Conservation (phyloP, 2,888 invertebrate species). For the Nomada hirtipes region DNA sequence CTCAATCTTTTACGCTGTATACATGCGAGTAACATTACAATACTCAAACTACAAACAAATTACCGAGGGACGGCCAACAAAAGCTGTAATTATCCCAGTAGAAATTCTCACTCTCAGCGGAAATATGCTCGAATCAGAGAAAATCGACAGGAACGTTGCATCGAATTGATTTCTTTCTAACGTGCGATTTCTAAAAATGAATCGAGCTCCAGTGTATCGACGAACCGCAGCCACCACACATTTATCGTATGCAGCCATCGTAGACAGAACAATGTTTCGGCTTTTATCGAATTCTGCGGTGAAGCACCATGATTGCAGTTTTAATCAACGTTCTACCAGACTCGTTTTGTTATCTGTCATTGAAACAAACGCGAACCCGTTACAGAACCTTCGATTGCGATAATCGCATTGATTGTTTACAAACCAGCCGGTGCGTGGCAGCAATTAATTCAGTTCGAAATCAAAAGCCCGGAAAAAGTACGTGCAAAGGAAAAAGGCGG, state of each 20-base stretch:
- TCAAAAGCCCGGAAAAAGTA: constrained; percentile 56
- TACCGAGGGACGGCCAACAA: constrained; percentile 18
- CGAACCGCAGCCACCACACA: constrained; percentile 33
- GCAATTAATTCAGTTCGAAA: constrained; percentile 71
- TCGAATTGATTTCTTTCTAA: constrained; percentile 40
- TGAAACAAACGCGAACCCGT: constrained; percentile 50
- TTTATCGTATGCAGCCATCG: constrained; percentile 56
- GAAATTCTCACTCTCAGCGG: constrained; percentile 1
- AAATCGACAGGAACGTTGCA: constrained; percentile 17
- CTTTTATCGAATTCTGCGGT: constrained; percentile 75
- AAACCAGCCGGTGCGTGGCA: constrained; percentile 48
- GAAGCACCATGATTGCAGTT: constrained; percentile 74
- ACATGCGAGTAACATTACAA: constrained; percentile 35
- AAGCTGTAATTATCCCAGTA: constrained; percentile 7
- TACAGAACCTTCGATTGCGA: constrained; percentile 59
- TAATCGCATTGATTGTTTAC: constrained; percentile 73
- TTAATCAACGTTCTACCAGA: constrained; percentile 74
- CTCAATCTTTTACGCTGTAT: background rate
- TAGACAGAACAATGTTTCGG: constrained; percentile 59
- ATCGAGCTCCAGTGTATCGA: constrained; percentile 17
- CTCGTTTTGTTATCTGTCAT: constrained; percentile 70
- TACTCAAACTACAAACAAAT: constrained; percentile 34
- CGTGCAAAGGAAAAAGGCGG: constrained; percentile 9
- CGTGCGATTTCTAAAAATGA: constrained; percentile 53
- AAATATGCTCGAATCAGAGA: constrained; percentile 1